These are phyloP conservation scores for Cephus nigrinus DNA, from an alignment of 2,888 invertebrate genomes.

Conservation along the genomic window DNA sequence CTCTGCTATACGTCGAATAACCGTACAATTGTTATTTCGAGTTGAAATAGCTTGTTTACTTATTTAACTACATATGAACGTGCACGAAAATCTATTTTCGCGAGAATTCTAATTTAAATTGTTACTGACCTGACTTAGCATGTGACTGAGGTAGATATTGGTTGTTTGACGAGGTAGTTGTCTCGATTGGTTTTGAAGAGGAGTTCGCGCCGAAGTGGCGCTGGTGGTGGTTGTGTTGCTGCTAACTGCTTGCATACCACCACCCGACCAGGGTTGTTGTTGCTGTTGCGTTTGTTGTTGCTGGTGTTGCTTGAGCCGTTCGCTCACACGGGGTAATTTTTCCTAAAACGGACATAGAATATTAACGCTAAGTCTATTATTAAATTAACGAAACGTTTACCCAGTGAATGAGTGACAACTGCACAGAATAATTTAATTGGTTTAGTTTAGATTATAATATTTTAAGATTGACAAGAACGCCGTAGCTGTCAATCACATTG, in stretches of 20 bases:
- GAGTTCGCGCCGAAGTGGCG: conserved; percentile 58
- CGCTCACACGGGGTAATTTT: conserved; percentile 70
- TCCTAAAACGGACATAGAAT: conserved; percentile 56
- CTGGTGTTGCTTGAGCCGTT: conserved; percentile 68
- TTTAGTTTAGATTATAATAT: not conserved
- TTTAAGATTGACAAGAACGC: not conserved
- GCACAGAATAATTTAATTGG: not conserved
- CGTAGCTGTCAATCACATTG: not conserved
- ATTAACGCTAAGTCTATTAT: not conserved
- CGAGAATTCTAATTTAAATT: not conserved
- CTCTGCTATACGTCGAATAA: conserved; percentile 50
- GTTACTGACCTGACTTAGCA: conserved; percentile 57
- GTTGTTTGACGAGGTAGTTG: conserved; percentile 64
- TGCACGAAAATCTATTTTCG: not conserved
- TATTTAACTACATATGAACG: not conserved
- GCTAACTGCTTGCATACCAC: conserved; percentile 54
- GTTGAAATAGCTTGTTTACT: not conserved
- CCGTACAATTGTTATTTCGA: not conserved
- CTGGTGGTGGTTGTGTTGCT: conserved; percentile 56
- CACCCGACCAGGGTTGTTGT: conserved; percentile 49
- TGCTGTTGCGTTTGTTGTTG: conserved; percentile 28
- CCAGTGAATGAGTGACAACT: not conserved
- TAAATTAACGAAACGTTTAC: not conserved
- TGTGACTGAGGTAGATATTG: conserved; percentile 65
- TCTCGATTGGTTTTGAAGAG: conserved; percentile 62